These are phyloP conservation scores for Thalassoma bifasciatum DNA, from an alignment of 2,113 vertebrate species.

Conservation along the genomic window DNA sequence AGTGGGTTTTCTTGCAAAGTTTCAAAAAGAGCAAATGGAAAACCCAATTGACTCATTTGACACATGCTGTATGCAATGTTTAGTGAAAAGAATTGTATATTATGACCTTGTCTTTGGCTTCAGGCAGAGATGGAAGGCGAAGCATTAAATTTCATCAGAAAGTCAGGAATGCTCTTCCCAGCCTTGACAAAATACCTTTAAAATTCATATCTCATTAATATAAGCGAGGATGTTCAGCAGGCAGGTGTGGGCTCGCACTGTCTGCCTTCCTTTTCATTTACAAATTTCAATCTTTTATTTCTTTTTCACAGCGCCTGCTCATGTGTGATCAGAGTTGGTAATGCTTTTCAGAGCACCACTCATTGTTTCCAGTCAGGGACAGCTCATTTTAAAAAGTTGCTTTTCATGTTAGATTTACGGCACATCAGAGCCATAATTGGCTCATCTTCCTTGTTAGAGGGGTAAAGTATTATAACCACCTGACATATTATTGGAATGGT, in stretches of 20 bases:
- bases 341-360: neutral
- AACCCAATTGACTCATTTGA: constrained; percentile 3
- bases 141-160: constrained; percentile 31
- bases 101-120: constrained; percentile 33
- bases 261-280: constrained; percentile 11
- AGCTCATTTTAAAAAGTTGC: neutral
- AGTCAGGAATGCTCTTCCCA: constrained; percentile 4
- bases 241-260: neutral
- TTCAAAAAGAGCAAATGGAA: neutral
- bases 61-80: neutral
- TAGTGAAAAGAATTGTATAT: constrained; percentile 6
- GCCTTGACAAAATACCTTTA: constrained; percentile 6
- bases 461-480: neutral
- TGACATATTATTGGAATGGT: constrained; percentile 21
- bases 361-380: neutral
- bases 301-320: neutral
- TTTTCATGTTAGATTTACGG: constrained; percentile 40
- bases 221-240: neutral
- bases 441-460: constrained; percentile 17
- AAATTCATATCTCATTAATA: constrained; percentile 15
- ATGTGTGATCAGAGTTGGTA: constrained; percentile 6
- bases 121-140: constrained; percentile 19
- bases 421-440: constrained; percentile 16
- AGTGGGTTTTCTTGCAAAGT: neutral
- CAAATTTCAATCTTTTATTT: neutral